Evolutionary conservation across 2,888 invertebrate genomes (phyloP), one percentile per base, ranked within the genome.

Genomic region (Trissolcus brochymenae): DNA sequence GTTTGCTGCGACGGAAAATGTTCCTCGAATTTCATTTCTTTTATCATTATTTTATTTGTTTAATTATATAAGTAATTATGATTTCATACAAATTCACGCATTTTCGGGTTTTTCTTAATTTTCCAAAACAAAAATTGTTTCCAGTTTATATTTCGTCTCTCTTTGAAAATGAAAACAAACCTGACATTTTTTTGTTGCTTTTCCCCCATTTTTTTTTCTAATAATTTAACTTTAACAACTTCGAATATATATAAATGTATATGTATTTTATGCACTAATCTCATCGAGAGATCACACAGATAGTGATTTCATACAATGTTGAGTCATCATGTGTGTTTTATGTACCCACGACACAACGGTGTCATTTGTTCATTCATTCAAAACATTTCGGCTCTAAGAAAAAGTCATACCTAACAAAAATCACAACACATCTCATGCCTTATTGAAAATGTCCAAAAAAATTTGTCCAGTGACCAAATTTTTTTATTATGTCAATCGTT

Each of bases 331-430:
- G 54, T 68, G 54, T 68, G 19, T 49, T 4, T 51, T 74, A 59
- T 64, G 54, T 74, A 68, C 65, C 43, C 68, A 64, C 60, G 70
- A 62, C 67, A 74, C 46, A 74, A 73, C 57, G 46, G 55, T 53
- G 62, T 70, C 19, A 75, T 75, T 75, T 75, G 68, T 65, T 70
- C 67, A 74, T 65, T 70, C 67, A 74, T 17, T 75, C 68, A 57
- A 68, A 68, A 46, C 46, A 46, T 46, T 46, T 46, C 46, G 46
- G 4, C 46, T 35, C 9, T 35, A 35, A 7, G 35, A 35, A 35
- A 35, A 35, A 9, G 6, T n/a, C n/a, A n/a, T 6, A 35, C 9
- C 11, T 11, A 35, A 35, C 35, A 35, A 35, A n/a, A n/a, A n/a
- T n/a, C 35, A 4, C 35, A 35, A 25, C 25, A 25, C 25, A 25